Conservation (phyloP, 2,888 invertebrate species). For the Baccha elongata region DNA sequence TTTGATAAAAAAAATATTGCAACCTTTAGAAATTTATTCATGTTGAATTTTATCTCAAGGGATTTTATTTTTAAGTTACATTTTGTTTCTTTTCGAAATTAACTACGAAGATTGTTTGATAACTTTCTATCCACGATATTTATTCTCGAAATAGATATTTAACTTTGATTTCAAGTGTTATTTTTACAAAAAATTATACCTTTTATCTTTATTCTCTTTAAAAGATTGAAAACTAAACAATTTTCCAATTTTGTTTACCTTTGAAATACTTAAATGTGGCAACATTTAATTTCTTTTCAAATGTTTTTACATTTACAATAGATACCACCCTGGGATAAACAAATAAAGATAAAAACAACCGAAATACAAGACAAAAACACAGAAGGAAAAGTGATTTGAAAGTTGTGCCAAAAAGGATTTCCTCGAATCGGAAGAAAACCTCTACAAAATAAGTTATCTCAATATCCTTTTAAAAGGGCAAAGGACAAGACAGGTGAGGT, state of each 20-base stretch:
- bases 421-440: constrained; percentile 56
- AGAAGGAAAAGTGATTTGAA: constrained; percentile 57
- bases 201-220: too few species aligned
- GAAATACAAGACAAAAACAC: constrained; percentile 38
- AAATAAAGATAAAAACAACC: constrained; percentile 8
- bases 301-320: neutral
- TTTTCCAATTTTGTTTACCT: neutral
- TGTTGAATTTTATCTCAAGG: too few species aligned
- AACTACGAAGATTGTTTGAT: too few species aligned
- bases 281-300: constrained; percentile 11
- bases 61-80: too few species aligned
- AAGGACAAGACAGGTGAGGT: constrained; percentile 7
- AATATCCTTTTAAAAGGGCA: constrained; percentile 11
- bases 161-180: too few species aligned
- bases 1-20: too few species aligned
- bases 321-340: neutral
- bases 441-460: constrained; percentile 63
- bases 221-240: too few species aligned
- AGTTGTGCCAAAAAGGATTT: constrained; percentile 57
- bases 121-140: too few species aligned
- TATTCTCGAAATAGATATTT: too few species aligned
- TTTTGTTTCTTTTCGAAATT: too few species aligned
- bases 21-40: too few species aligned
- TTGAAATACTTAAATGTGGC: neutral
- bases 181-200: too few species aligned